Conservation (phyloP, 2,888 invertebrate genomes). For the Prosopocoilus inquinatus region DNA sequence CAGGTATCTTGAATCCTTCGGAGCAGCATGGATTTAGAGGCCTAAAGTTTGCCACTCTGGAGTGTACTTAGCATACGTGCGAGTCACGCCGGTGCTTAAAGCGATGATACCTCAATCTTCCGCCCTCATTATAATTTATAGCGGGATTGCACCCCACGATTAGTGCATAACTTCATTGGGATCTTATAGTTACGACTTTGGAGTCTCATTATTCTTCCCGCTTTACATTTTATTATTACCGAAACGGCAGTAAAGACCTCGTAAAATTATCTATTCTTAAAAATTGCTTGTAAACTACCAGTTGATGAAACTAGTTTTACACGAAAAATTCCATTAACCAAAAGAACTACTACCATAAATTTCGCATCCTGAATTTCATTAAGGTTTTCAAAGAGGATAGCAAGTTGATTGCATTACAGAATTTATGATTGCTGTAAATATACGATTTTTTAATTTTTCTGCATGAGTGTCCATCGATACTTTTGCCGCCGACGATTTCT, state of each 20-base stretch:
- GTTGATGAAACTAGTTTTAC: too few relatives aligned
- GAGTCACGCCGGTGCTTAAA: slow-evolving; percentile 30
- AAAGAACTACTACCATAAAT: too few relatives aligned
- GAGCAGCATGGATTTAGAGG: slow-evolving; percentile 32
- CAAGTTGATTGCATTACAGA: too few relatives aligned
- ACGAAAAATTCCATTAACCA: too few relatives aligned
- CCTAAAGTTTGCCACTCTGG: slow-evolving; percentile 34
- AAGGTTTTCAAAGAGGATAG: too few relatives aligned
- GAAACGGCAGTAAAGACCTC: background rate
- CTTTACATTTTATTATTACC: slow-evolving; percentile 16
- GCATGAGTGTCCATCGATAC: too few relatives aligned
- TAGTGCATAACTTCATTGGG: slow-evolving; percentile 16
- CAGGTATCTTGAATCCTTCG: slow-evolving; percentile 32
- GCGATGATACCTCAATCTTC: slow-evolving; percentile 29
- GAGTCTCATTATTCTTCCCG: slow-evolving; percentile 7
- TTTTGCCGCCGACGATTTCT: too few relatives aligned
- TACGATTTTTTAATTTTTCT: too few relatives aligned
- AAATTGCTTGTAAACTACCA: too few relatives aligned
- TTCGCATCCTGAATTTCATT: too few relatives aligned
- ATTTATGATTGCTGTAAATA: too few relatives aligned
- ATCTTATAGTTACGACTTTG: slow-evolving; percentile 11
- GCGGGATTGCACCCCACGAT: slow-evolving; percentile 14
- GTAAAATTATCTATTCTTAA: too few relatives aligned
- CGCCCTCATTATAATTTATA: slow-evolving; percentile 19
- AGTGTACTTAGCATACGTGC: slow-evolving; percentile 37